phyloP scores from a whole-genome alignment of 2,888 invertebrate species.

The Archips xylosteana region DNA sequence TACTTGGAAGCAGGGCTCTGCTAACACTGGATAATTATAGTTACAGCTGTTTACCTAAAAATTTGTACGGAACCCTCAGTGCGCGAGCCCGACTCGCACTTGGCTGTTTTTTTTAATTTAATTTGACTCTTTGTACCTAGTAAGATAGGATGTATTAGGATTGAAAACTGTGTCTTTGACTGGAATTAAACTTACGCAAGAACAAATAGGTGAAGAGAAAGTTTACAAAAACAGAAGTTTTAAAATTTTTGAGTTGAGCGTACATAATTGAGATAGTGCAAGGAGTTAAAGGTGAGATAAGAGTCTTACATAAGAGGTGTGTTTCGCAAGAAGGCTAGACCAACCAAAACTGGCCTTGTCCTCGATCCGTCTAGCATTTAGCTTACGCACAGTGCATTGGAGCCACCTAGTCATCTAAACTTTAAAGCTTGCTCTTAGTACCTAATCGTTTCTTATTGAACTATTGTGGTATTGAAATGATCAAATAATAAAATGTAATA shows the following conservation, averaged over 20 bases:
- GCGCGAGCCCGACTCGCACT: too few relatives aligned
- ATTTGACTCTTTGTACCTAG: too few relatives aligned
- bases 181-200: background rate
- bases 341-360: conserved; percentile 48
- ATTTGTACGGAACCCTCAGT: too few relatives aligned
- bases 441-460: too few relatives aligned
- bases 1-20: too few relatives aligned
- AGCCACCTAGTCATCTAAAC: too few relatives aligned
- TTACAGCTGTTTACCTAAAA: too few relatives aligned
- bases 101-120: too few relatives aligned
- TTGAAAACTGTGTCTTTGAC: background rate
- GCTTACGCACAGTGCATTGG: background rate
- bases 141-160: background rate
- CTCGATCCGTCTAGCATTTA: conserved; percentile 38
- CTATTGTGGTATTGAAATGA: too few relatives aligned
- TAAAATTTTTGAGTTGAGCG: background rate
- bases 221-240: background rate
- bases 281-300: conserved; percentile 5
- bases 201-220: conserved; percentile 1
- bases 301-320: conserved; percentile 33
- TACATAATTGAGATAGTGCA: background rate
- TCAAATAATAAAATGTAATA: too few relatives aligned
- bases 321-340: conserved; percentile 44
- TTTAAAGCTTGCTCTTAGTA: too few relatives aligned
- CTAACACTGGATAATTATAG: too few relatives aligned